Evolutionary conservation across 2,797 vertebrate species (phyloP).

Genomic region (Pseudochirops cupreus): DNA sequence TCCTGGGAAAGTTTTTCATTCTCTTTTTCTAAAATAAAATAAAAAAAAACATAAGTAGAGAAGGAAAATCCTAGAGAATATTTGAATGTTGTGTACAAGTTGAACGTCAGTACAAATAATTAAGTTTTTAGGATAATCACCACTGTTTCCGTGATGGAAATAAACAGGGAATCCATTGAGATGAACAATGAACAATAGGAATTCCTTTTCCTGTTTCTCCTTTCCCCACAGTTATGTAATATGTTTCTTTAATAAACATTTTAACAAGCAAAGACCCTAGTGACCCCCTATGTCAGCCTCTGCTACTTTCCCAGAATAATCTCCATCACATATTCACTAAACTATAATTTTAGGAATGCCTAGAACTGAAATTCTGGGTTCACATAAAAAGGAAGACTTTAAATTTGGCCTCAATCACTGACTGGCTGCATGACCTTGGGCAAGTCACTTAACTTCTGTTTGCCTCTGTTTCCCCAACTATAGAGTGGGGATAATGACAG

Average conservation of each 20-base stretch:
- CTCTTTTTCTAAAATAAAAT: background rate
- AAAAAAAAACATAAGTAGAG: constrained; percentile 41
- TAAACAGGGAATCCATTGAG: constrained; percentile 14
- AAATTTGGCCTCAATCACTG: background rate
- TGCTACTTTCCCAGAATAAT: background rate
- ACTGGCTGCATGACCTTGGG: background rate
- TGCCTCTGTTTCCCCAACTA: background rate
- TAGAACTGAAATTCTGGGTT: background rate
- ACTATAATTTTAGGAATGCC: background rate
- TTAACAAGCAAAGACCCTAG: constrained; percentile 34
- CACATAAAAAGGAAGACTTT: background rate
- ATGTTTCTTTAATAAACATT: constrained; percentile 49
- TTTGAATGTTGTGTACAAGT: constrained; percentile 40
- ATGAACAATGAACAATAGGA: constrained; percentile 25
- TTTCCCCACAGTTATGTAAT: constrained; percentile 29
- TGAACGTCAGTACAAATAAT: constrained; percentile 17
- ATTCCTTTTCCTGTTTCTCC: constrained; percentile 20
- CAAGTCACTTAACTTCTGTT: background rate
- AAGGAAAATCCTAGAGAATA: background rate
- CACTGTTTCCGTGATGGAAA: constrained; percentile 39
- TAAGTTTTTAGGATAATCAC: constrained; percentile 51
- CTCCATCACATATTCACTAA: background rate
- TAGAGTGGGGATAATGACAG: background rate
- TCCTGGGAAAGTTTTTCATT: constrained; percentile 7
- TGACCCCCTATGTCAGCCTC: constrained; percentile 5